Conservation (phyloP, 2,797 vertebrate genomes). For the Diceros bicornis region DNA sequence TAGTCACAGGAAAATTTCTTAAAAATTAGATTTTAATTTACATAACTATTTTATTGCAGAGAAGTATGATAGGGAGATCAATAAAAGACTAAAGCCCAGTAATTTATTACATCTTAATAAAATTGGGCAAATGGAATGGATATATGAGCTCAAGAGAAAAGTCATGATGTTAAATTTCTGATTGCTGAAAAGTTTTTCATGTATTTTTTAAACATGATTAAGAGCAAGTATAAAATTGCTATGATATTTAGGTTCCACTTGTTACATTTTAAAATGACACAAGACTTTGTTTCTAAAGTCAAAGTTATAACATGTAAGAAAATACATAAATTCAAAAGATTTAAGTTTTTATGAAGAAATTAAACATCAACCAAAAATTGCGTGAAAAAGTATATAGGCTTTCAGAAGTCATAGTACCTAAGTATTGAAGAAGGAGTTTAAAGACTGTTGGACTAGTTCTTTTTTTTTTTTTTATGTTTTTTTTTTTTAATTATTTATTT, state of each 20-base stretch:
- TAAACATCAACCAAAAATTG: not conserved
- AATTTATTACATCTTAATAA: slow-evolving; percentile 7
- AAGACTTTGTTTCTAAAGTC: not conserved
- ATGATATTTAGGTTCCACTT: not conserved
- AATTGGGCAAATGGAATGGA: not conserved
- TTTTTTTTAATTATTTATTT: too few relatives aligned
- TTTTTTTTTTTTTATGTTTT: too few relatives aligned
- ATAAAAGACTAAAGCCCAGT: not conserved
- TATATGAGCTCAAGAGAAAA: not conserved
- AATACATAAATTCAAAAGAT: not conserved
- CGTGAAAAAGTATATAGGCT: not conserved
- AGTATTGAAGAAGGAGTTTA: not conserved
- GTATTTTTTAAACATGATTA: not conserved
- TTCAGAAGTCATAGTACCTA: not conserved
- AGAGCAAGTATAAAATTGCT: not conserved
- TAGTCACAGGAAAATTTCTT: not conserved
- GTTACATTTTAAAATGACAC: not conserved
- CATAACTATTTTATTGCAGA: not conserved
- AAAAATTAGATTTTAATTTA: slow-evolving; percentile 45
- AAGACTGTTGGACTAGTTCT: not conserved
- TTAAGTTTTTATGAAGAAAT: slow-evolving; percentile 5
- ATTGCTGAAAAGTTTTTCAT: not conserved
- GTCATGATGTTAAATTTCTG: not conserved
- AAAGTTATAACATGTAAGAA: not conserved
- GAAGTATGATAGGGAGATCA: not conserved